Evolutionary conservation across 2,888 invertebrate species (phyloP).

Genomic region (Drosophila vallismaia): DNA sequence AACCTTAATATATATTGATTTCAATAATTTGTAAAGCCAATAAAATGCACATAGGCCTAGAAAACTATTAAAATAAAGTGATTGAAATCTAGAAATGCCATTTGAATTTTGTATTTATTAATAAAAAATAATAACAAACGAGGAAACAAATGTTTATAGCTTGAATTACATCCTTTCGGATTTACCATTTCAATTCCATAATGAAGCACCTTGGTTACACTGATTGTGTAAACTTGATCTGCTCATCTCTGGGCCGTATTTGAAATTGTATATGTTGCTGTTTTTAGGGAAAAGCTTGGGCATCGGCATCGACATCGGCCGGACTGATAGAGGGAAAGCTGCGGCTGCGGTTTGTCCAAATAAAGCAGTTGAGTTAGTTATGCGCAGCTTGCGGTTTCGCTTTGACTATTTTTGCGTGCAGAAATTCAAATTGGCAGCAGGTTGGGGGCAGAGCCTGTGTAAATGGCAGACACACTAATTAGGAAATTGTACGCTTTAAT

Average conservation of each 20-base stretch:
- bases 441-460: conserved; percentile 16
- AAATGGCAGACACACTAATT: conserved; percentile 65
- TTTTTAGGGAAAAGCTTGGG: conserved; percentile 16
- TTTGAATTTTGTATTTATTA: neutral
- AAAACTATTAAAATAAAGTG: neutral
- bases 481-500: conserved; percentile 72
- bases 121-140: neutral
- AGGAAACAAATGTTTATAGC: neutral
- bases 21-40: neutral
- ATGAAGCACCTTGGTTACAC: neutral
- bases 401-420: conserved; percentile 67
- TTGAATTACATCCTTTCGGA: neutral
- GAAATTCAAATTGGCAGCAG: conserved; percentile 51
- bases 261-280: conserved; percentile 42
- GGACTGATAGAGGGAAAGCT: conserved; percentile 3
- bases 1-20: neutral
- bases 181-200: neutral
- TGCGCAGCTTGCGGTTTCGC: conserved; percentile 77
- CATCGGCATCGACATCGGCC: neutral
- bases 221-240: neutral
- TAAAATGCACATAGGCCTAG: neutral
- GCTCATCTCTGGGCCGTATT: conserved; percentile 33
- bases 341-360: conserved; percentile 68
- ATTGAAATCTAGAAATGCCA: too few species aligned
- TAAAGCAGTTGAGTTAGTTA: conserved; percentile 79